Evolutionary conservation across 2,113 vertebrate species (phyloP).

Genomic region (Poeciliopsis prolifica): DNA sequence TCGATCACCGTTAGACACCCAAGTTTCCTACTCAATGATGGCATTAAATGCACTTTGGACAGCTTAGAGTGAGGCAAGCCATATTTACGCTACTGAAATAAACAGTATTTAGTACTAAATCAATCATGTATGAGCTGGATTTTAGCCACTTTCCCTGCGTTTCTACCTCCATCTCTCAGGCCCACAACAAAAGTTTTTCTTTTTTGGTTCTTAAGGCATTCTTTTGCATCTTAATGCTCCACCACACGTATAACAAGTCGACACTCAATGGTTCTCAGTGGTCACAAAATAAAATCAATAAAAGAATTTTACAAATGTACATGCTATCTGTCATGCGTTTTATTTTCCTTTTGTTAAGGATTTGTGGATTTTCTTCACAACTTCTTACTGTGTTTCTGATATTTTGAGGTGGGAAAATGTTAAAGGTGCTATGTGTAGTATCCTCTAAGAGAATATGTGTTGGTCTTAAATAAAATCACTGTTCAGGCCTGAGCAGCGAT

Average conservation of each 20-base stretch:
- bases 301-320: conserved; percentile 41
- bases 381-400: conserved; percentile 51
- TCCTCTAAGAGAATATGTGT: conserved; percentile 31
- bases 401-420: conserved; percentile 33
- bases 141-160: conserved; percentile 42
- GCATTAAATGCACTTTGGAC: conserved; percentile 41
- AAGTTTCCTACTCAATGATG: conserved; percentile 1
- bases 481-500: conserved; percentile 6
- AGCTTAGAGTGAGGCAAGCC: conserved; percentile 52
- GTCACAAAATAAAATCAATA: conserved; percentile 28
- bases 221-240: conserved; percentile 38
- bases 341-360: conserved; percentile 34
- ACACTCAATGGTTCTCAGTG: conserved; percentile 32
- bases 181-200: conserved; percentile 24
- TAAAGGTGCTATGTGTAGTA: conserved; percentile 74
- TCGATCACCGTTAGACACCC: neutral
- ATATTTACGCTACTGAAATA: conserved; percentile 43
- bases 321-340: conserved; percentile 52
- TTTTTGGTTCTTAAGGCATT: conserved; percentile 28
- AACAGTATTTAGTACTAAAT: conserved; percentile 14
- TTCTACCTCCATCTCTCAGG: conserved; percentile 77
- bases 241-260: conserved; percentile 32
- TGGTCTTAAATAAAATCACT: conserved; percentile 37
- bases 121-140: conserved; percentile 57
- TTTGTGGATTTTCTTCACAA: conserved; percentile 50